Conservation (phyloP, 1,140 invertebrate genomes). For the Conopomorpha cramerella region DNA sequence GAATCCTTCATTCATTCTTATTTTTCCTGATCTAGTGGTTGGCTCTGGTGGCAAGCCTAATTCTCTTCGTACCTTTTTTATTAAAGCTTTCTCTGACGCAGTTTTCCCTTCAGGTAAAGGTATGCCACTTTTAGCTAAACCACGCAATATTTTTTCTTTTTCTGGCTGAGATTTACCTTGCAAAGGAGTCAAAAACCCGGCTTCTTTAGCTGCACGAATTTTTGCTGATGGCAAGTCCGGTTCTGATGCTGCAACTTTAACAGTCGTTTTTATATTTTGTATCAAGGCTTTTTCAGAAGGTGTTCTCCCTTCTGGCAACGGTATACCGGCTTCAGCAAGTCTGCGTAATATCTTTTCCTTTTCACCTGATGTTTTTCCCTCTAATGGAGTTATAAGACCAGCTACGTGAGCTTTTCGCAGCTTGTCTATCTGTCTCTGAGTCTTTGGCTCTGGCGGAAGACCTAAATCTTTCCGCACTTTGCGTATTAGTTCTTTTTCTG, state of each 20-base stretch:
- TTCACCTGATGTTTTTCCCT: slow-evolving; percentile 17
- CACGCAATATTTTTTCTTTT: slow-evolving; percentile 20
- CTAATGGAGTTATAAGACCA: slow-evolving; percentile 20
- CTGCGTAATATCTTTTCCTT: slow-evolving; percentile 24
- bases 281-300: slow-evolving; percentile 11
- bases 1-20: slow-evolving; percentile 14
- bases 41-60: slow-evolving; percentile 12
- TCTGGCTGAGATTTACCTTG: slow-evolving; percentile 14
- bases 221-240: slow-evolving; percentile 7
- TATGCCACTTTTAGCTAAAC: slow-evolving; percentile 12
- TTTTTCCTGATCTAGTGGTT: slow-evolving; percentile 12
- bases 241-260: slow-evolving; percentile 4
- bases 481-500: too few relatives aligned
- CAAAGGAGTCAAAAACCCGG: slow-evolving; percentile 14
- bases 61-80: slow-evolving; percentile 12
- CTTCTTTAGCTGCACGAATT: slow-evolving; percentile 11
- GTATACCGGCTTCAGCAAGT: slow-evolving; percentile 13
- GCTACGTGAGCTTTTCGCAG: slow-evolving; percentile 14
- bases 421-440: too few relatives aligned
- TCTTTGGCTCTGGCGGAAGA: too few relatives aligned
- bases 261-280: slow-evolving; percentile 5
- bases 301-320: slow-evolving; percentile 16
- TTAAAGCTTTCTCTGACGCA: slow-evolving; percentile 14
- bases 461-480: too few relatives aligned
- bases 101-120: slow-evolving; percentile 17